Conservation (phyloP, 2,888 invertebrate species). For the Neria commutata region DNA sequence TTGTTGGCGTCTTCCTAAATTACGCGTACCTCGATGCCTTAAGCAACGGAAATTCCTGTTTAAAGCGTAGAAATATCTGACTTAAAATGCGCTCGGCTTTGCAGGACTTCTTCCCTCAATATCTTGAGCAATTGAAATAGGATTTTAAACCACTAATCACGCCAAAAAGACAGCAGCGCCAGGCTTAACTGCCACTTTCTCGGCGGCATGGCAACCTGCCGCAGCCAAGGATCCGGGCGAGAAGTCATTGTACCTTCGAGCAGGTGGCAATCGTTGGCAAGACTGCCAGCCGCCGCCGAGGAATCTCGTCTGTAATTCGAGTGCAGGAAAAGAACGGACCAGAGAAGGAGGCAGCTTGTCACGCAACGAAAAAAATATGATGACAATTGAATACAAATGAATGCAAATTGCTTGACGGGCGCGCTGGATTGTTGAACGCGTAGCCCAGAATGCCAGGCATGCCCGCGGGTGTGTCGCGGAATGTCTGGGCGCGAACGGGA, state of each 20-base stretch:
- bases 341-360: background rate
- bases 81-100: slow-evolving; percentile 10
- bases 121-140: background rate
- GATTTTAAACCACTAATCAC: slow-evolving; percentile 1
- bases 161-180: background rate
- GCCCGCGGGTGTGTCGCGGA: slow-evolving; percentile 6
- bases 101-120: background rate
- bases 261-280: background rate
- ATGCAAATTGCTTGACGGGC: slow-evolving; percentile 35
- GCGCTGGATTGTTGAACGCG: no score
- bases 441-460: background rate
- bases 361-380: slow-evolving; percentile 15
- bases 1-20: no score
- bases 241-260: slow-evolving; percentile 5
- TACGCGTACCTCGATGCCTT: no score
- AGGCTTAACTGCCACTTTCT: background rate
- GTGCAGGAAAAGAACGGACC: slow-evolving; percentile 7
- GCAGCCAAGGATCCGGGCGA: background rate
- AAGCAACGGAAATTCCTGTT: no score
- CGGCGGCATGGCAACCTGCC: slow-evolving; percentile 8
- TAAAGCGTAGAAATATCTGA: no score
- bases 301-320: slow-evolving; percentile 20
- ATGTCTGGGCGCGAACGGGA: background rate
- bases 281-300: no score
- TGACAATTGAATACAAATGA: slow-evolving; percentile 39